phyloP scores from a whole-genome alignment of 2,797 vertebrate species.

The Galago senegalensis region DNA sequence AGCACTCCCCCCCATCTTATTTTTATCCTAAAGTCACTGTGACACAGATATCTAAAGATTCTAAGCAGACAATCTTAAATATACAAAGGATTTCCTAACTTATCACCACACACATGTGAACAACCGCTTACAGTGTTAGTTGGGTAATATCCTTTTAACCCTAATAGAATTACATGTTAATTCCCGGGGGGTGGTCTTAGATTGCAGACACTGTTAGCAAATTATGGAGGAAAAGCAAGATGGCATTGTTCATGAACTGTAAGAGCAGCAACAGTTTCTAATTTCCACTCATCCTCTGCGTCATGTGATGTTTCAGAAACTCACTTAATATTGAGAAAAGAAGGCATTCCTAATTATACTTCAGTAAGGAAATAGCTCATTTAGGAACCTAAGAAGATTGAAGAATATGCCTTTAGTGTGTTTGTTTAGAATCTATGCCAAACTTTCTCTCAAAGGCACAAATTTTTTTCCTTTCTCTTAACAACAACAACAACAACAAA shows the following conservation, averaged over 20 bases:
- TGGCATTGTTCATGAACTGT: slow-evolving; percentile 37
- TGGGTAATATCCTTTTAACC: not conserved
- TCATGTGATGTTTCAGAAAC: slow-evolving; percentile 78
- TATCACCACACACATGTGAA: not conserved
- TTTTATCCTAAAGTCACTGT: slow-evolving; percentile 4
- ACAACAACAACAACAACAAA: not conserved
- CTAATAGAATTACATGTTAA: not conserved
- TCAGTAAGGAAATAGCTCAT: slow-evolving; percentile 74
- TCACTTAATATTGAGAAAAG: slow-evolving; percentile 83
- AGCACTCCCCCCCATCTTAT: not conserved
- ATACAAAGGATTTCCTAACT: not conserved
- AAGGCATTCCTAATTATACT: slow-evolving; percentile 75
- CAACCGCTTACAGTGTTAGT: not conserved
- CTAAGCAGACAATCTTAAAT: not conserved
- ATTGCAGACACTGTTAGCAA: slow-evolving; percentile 18
- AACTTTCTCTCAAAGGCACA: slow-evolving; percentile 53
- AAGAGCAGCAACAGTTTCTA: slow-evolving; percentile 61
- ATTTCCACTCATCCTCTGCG: slow-evolving; percentile 45
- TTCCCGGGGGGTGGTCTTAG: not conserved
- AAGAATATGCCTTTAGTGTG: slow-evolving; percentile 60
- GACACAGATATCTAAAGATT: not conserved
- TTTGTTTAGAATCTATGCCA: slow-evolving; percentile 80
- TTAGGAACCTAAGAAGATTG: slow-evolving; percentile 76
- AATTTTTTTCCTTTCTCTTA: slow-evolving; percentile 52
- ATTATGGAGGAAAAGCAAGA: slow-evolving; percentile 35